Evolutionary conservation across 2,113 vertebrate species (phyloP).

Genomic region (Albula goreensis): DNA sequence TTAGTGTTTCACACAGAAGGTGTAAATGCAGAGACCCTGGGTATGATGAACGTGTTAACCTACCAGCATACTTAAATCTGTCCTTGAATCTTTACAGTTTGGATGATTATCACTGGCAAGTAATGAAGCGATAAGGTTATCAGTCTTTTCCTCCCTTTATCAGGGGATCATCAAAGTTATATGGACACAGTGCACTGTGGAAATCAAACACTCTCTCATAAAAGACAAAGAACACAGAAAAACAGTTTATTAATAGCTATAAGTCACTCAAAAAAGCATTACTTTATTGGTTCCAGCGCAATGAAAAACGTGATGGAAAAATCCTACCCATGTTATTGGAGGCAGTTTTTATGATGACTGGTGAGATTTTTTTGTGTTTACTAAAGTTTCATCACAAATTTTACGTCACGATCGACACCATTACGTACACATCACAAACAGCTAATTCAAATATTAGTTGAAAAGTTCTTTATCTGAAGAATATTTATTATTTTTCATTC

Average conservation of each 20-base stretch:
- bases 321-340: neutral
- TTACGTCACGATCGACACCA: too few relatives aligned
- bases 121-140: neutral
- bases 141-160: neutral
- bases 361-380: neutral
- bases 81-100: neutral
- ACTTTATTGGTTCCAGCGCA: neutral
- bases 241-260: neutral
- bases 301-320: neutral
- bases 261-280: neutral
- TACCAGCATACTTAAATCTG: neutral
- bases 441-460: too few relatives aligned
- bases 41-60: neutral
- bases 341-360: neutral
- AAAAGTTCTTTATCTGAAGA: too few relatives aligned
- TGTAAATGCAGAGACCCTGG: neutral
- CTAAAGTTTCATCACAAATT: neutral
- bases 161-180: neutral
- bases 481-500: too few relatives aligned
- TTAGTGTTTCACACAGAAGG: neutral
- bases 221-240: neutral
- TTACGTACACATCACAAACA: too few relatives aligned
- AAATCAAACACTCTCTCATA: neutral
- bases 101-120: neutral
- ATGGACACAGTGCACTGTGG: neutral